Evolutionary conservation across 2,797 vertebrate genomes (phyloP).

Genomic region (Clarias pachynema): DNA sequence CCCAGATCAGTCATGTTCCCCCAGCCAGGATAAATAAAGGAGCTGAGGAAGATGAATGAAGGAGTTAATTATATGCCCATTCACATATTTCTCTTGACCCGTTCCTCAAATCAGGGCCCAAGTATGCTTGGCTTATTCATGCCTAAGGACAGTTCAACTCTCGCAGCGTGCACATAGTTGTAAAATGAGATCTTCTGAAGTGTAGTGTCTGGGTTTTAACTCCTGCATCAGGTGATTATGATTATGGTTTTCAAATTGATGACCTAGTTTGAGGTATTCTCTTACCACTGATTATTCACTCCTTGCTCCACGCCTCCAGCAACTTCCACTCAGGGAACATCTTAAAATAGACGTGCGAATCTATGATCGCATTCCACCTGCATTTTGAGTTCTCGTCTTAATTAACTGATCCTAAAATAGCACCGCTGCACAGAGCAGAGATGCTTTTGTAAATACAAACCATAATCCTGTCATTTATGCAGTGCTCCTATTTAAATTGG

Average conservation of each 20-base stretch:
- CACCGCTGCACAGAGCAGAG: neutral
- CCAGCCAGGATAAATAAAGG: neutral
- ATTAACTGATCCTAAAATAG: constrained; percentile 29
- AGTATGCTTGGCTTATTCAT: constrained; percentile 6
- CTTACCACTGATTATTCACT: constrained; percentile 6
- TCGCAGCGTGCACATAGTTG: constrained; percentile 9
- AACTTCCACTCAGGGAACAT: constrained; percentile 13
- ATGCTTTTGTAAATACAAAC: constrained; percentile 23
- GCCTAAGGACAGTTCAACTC: constrained; percentile 14
- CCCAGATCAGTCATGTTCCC: neutral
- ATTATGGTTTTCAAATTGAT: constrained; percentile 17
- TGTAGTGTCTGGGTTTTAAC: constrained; percentile 12
- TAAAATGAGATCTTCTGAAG: constrained; percentile 18
- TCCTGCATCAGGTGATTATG: constrained; percentile 2
- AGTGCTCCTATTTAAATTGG: neutral
- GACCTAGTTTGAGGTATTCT: constrained; percentile 37
- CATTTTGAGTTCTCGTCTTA: constrained; percentile 24
- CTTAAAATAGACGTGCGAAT: constrained; percentile 34
- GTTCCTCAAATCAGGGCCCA: neutral
- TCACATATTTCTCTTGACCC: neutral
- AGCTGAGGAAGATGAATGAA: neutral
- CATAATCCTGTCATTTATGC: constrained; percentile 1
- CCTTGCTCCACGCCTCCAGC: constrained; percentile 21
- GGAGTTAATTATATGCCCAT: neutral
- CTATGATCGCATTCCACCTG: constrained; percentile 17